phyloP scores from a whole-genome alignment of 2,888 invertebrate genomes.

The Nomada goodeniana region DNA sequence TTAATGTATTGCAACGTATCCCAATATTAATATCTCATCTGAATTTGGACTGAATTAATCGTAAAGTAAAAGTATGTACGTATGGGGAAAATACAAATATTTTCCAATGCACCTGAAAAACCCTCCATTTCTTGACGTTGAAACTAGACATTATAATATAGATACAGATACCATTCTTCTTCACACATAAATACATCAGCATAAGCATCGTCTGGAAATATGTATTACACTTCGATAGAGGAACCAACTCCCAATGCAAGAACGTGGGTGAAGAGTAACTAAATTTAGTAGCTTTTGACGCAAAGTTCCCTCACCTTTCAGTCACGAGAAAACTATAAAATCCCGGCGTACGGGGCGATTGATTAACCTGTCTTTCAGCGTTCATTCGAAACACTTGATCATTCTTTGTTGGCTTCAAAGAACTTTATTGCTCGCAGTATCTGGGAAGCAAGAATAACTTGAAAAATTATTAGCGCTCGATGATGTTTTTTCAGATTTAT shows the following conservation, averaged over 20 bases:
- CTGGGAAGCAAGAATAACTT: not conserved
- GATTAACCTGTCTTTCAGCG: constrained; percentile 1
- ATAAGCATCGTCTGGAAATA: not conserved
- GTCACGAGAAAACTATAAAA: constrained; percentile 14
- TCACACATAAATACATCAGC: not conserved
- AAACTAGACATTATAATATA: not conserved
- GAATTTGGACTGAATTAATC: too few species aligned
- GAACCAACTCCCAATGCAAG: not conserved
- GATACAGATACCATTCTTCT: not conserved
- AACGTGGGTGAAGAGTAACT: not conserved
- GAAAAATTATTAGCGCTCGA: not conserved
- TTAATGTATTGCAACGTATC: not conserved
- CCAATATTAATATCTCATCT: too few species aligned
- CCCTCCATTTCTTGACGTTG: not conserved
- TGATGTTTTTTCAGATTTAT: too few species aligned
- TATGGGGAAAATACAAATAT: not conserved
- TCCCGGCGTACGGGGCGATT: not conserved
- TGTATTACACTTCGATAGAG: not conserved
- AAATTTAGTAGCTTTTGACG: constrained; percentile 1
- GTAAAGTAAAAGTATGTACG: too few species aligned
- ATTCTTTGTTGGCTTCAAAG: not conserved
- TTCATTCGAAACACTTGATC: constrained; percentile 2
- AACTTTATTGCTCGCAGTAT: not conserved
- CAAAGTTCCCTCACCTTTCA: not conserved
- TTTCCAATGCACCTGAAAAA: not conserved